Conservation (phyloP, 2,888 invertebrate genomes). For the Agrochola macilenta region DNA sequence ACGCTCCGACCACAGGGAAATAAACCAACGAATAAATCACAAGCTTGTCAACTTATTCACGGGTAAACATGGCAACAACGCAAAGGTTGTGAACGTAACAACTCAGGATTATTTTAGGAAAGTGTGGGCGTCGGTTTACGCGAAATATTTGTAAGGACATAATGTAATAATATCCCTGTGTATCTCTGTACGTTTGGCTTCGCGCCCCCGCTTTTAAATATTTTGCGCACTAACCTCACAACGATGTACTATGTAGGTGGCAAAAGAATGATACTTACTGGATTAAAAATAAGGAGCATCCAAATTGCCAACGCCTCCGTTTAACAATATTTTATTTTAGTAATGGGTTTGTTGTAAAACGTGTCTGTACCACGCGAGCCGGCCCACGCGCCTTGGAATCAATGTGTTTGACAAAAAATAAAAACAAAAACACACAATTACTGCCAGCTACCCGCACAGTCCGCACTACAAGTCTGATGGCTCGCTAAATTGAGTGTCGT, state of each 20-base stretch:
- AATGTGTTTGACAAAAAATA: conserved; percentile 61
- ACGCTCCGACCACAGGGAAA: conserved; percentile 73
- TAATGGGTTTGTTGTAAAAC: conserved; percentile 68
- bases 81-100: conserved; percentile 63
- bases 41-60: conserved; percentile 64
- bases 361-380: conserved; percentile 71
- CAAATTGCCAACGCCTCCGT: conserved; percentile 75
- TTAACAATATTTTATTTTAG: conserved; percentile 68
- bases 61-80: conserved; percentile 44
- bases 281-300: conserved; percentile 71
- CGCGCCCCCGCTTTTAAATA: conserved; percentile 76
- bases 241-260: conserved; percentile 76
- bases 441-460: conserved; percentile 54
- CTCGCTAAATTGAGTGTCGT: conserved; percentile 67
- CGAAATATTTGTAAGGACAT: conserved; percentile 72
- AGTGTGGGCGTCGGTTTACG: conserved; percentile 69
- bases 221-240: conserved; percentile 71
- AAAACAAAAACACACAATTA: conserved; percentile 51
- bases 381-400: conserved; percentile 69
- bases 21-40: conserved; percentile 74
- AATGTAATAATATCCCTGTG: conserved; percentile 66
- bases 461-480: conserved; percentile 51
- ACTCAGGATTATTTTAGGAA: conserved; percentile 64
- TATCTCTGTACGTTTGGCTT: conserved; percentile 72
- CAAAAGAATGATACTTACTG: conserved; percentile 68